Conservation (phyloP, 2,797 vertebrate genomes). For the Triplophysa bombifrons region DNA sequence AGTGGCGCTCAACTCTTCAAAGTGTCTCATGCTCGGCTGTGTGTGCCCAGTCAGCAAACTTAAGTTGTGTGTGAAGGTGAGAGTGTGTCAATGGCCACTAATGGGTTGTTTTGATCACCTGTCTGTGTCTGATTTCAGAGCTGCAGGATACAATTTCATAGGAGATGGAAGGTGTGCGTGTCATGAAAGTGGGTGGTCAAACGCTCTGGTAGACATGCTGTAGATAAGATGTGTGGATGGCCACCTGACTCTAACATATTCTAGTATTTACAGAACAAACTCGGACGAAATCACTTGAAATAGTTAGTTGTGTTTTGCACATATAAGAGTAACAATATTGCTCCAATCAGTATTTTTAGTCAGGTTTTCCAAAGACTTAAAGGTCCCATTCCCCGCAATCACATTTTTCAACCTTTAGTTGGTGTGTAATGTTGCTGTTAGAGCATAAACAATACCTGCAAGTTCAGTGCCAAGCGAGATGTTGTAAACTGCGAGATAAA, state of each 20-base stretch:
- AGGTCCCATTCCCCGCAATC: no score
- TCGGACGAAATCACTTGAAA: background rate
- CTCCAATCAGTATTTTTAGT: background rate
- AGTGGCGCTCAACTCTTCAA: constrained; percentile 65
- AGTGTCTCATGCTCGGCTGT: constrained; percentile 66
- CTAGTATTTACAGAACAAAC: constrained; percentile 2
- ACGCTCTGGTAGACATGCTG: constrained; percentile 29
- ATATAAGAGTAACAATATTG: background rate
- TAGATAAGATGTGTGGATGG: constrained; percentile 28
- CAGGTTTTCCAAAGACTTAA: background rate
- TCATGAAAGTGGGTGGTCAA: constrained; percentile 23
- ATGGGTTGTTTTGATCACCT: constrained; percentile 74
- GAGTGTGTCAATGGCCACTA: constrained; percentile 68
- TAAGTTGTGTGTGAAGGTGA: constrained; percentile 56
- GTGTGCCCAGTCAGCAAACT: constrained; percentile 73
- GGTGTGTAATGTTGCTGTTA: no score
- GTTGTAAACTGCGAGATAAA: no score
- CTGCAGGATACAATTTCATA: constrained; percentile 73
- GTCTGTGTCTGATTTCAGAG: constrained; percentile 74
- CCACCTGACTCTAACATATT: constrained; percentile 23
- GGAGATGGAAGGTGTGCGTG: constrained; percentile 53
- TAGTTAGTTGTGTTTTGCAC: background rate
- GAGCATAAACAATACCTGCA: no score
- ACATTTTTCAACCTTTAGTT: no score
- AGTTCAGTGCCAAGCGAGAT: no score